Evolutionary conservation across 2,113 vertebrate genomes (phyloP), one percentile per base, ranked within the genome.

Genomic region (Zapornia atra): DNA sequence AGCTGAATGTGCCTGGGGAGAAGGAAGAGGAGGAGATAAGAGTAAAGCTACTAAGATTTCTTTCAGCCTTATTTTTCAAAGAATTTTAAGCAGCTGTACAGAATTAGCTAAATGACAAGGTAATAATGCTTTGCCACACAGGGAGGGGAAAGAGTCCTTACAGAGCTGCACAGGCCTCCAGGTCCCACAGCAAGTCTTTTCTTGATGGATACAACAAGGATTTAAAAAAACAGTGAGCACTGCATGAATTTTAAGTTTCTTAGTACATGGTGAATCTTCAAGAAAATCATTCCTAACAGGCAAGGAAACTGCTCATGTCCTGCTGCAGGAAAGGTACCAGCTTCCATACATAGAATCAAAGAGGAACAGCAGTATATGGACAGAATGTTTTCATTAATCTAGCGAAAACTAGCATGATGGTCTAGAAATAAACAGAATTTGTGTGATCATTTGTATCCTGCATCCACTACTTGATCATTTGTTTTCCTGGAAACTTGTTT

Each of bases 371-470:
- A 83, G 38, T 20, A 19, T 42, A 48, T 66, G 53, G 17, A 86
- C 8, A 13, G 54, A 16, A 34, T 69, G 61, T 83, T 64, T 64
- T 57, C 18, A 78, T 24, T 54, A 5, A 61, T 50, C 18, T 66
- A 7, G 4, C 66, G 21, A 86, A 90, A 92, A 57, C 8, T 33
- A 76, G 53, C 33, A 69, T 77, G 44, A 38, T 29, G 73, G 65
- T 29, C 29, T 11, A 73, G 40, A 92, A 81, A 73, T 22, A 53
- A 59, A 10, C 15, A 84, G 25, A 70, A 66, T 42, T 71, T 33
- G n/a, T n/a, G n/a, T n/a, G 15, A 28, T 46, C 1, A 42, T 42
- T 78, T 56, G 57, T 0, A 0, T 25, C 24, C 40, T 10, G n/a
- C 9, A 53, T 34, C 57, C 12, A 73, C 10, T 46, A 4, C 6